A percentile compares a stretch with the other conserved stretches of the same genome.
phyloP scores from a whole-genome alignment of 1,140 invertebrate species.

The Thereuonema tuberculata region DNA sequence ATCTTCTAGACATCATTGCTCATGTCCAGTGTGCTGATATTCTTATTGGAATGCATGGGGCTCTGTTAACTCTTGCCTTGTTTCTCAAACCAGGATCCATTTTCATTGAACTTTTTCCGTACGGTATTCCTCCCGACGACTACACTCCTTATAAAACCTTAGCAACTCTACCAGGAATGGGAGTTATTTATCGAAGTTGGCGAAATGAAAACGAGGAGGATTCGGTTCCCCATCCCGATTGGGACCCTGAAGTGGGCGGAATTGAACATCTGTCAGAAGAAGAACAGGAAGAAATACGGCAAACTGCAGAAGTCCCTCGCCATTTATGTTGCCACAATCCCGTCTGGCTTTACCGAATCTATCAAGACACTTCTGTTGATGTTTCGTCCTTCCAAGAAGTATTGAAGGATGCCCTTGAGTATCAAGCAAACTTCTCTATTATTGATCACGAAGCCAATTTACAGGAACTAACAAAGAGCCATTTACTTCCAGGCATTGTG shows the following conservation, averaged over 20 bases:
- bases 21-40: constrained; percentile 22
- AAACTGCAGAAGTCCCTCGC: constrained; percentile 23
- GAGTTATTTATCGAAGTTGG: constrained; percentile 32
- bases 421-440: not conserved
- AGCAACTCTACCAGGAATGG: constrained; percentile 23
- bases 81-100: constrained; percentile 18
- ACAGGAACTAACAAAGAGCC: not conserved
- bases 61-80: constrained; percentile 22
- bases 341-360: constrained; percentile 37
- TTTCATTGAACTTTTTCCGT: constrained; percentile 27
- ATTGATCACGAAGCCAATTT: not conserved
- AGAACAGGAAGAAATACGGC: constrained; percentile 26
- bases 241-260: constrained; percentile 29
- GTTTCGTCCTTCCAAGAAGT: constrained; percentile 20
- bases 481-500: not conserved
- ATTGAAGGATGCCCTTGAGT: not conserved
- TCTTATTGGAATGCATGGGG: constrained; percentile 27
- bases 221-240: constrained; percentile 28
- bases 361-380: constrained; percentile 37
- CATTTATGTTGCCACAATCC: constrained; percentile 37
- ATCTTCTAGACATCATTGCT: constrained; percentile 27
- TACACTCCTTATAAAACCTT: constrained; percentile 37
- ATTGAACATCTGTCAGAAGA: constrained; percentile 28
- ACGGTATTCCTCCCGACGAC: constrained; percentile 27
- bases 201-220: constrained; percentile 25